Conservation (phyloP, 2,113 vertebrate species). For the Procavia capensis region DNA sequence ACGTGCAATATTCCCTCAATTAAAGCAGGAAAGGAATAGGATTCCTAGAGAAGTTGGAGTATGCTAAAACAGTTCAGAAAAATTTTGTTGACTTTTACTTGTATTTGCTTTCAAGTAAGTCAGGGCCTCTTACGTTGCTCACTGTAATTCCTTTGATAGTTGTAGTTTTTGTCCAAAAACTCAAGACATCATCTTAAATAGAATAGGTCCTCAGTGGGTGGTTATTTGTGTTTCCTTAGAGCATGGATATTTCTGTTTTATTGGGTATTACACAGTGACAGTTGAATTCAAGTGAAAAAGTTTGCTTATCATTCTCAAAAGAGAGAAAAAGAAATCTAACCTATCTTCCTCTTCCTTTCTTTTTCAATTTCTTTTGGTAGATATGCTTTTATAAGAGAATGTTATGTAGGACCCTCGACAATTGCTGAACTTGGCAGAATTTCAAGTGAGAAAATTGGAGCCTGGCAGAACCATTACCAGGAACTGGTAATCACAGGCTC, state of each 20-base stretch:
- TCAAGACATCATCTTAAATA: not conserved
- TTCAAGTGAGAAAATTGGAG: slow-evolving; percentile 19
- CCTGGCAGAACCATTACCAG: not conserved
- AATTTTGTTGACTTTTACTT: not conserved
- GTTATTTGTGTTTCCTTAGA: not conserved
- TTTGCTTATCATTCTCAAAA: slow-evolving; percentile 31
- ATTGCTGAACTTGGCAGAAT: not conserved
- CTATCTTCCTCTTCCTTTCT: not conserved
- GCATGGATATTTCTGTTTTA: not conserved
- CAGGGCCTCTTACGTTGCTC: not conserved
- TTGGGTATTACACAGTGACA: not conserved
- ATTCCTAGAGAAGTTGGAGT: not conserved
- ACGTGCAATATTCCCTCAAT: not conserved
- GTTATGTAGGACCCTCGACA: not conserved
- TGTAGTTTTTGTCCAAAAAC: not conserved
- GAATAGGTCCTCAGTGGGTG: not conserved
- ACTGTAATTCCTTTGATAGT: slow-evolving; percentile 1
- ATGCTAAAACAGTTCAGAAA: not conserved
- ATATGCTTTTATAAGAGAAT: slow-evolving; percentile 50
- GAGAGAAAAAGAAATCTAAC: not conserved
- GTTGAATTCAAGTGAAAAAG: not conserved
- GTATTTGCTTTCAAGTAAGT: not conserved
- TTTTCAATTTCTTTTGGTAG: slow-evolving; percentile 33
- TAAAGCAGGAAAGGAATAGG: not conserved
- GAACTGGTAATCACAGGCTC: not conserved